These are phyloP conservation scores for Catharus minimus DNA, from an alignment of 2,113 vertebrate genomes.

Conservation along the genomic window DNA sequence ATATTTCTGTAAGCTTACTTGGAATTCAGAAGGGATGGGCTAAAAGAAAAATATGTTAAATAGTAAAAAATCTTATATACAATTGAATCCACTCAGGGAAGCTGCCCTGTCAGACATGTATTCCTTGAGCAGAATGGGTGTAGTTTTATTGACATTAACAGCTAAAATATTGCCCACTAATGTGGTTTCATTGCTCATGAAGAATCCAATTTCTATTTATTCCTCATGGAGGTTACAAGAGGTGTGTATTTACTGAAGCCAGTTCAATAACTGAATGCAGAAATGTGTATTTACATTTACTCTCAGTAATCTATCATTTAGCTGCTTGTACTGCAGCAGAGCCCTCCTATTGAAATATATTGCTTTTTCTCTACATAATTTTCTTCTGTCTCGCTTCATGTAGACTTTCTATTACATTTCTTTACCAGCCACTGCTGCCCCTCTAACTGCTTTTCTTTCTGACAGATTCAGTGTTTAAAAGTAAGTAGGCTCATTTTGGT, in stretches of 20 bases:
- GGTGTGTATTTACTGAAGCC: background rate
- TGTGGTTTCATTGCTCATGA: background rate
- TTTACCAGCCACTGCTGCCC: background rate
- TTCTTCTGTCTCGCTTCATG: background rate
- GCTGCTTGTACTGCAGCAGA: background rate
- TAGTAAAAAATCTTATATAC: background rate
- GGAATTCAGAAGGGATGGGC: background rate
- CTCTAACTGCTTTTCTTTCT: background rate
- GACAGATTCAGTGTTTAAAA: background rate
- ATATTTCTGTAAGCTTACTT: background rate
- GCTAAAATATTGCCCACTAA: slow-evolving; percentile 36
- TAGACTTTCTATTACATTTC: background rate
- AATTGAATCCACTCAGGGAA: background rate
- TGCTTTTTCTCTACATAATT: slow-evolving; percentile 18
- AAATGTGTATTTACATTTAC: slow-evolving; percentile 38
- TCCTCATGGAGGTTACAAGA: background rate
- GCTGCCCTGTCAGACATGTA: background rate
- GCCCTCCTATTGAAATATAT: slow-evolving; percentile 7
- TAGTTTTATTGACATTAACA: background rate
- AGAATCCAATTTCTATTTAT: slow-evolving; percentile 46
- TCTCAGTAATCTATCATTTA: slow-evolving; percentile 37
- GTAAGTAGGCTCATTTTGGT: background rate
- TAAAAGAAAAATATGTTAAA: slow-evolving; percentile 20
- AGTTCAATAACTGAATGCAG: slow-evolving; percentile 35
- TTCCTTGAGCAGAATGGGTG: background rate